Conservation (phyloP, 2,797 vertebrate species). For the Pangasius sanitwongsei region DNA sequence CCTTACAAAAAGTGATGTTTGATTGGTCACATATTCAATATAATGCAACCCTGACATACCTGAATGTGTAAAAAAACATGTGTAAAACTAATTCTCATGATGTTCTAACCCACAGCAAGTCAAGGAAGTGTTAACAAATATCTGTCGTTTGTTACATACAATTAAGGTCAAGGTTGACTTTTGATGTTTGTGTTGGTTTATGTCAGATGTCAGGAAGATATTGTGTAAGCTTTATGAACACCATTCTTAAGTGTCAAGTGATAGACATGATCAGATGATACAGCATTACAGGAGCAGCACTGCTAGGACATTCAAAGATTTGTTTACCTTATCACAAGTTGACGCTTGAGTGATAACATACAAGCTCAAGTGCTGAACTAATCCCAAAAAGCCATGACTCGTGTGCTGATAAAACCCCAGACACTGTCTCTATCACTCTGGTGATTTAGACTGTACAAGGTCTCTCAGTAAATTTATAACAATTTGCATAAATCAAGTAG, state of each 20-base stretch:
- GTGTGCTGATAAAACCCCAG: slow-evolving; percentile 56
- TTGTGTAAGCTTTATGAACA: not conserved
- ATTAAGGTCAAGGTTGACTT: not conserved
- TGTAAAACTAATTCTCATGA: not conserved
- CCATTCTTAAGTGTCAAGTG: not conserved
- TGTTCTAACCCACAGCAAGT: not conserved
- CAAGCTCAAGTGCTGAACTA: slow-evolving; percentile 49
- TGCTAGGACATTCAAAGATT: slow-evolving; percentile 25
- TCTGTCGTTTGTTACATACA: not conserved
- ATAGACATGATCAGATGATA: not conserved
- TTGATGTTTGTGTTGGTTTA: not conserved
- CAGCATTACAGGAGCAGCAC: not conserved
- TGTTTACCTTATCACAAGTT: not conserved
- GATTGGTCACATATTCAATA: not conserved
- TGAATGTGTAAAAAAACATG: not conserved
- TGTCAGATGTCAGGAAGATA: not conserved
- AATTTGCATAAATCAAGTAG: not conserved
- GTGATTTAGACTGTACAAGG: not conserved
- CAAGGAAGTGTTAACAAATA: not conserved
- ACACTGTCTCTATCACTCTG: slow-evolving; percentile 51
- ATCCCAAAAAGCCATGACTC: slow-evolving; percentile 3
- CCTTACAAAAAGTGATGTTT: not conserved
- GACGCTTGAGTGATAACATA: slow-evolving; percentile 47
- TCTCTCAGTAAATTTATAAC: slow-evolving; percentile 8
- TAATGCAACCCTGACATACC: not conserved